Percentiles rank a stretch among this genome's conserved stretches.
Conservation (phyloP, 2,113 vertebrate genomes). For the human (Homo sapiens) region GRCh38 chr6:78394001-78394500, state of each 20-base stretch:
- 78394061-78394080: slow-evolving; percentile 43
- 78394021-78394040: slow-evolving; percentile 40
- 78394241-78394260: slow-evolving; percentile 17
- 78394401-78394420: background rate
- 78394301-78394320: background rate
- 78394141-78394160: background rate
- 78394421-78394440: background rate
- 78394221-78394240: slow-evolving; percentile 16
- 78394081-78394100: slow-evolving; percentile 45
- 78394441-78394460: background rate
- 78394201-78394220: background rate
- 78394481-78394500: background rate
- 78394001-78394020: slow-evolving; percentile 64
- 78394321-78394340: background rate
- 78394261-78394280: background rate
- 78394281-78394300: background rate
- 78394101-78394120: background rate
- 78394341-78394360: slow-evolving; percentile 2
- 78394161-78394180: background rate
- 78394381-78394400: background rate
- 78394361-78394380: background rate
- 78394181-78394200: slow-evolving; percentile 13
- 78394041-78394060: slow-evolving; percentile 52
- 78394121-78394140: background rate
- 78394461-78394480: background rate